phyloP scores from a whole-genome alignment of 37 sponge, comb jelly and placozoan genomes.

The Axinella damicornis region DNA sequence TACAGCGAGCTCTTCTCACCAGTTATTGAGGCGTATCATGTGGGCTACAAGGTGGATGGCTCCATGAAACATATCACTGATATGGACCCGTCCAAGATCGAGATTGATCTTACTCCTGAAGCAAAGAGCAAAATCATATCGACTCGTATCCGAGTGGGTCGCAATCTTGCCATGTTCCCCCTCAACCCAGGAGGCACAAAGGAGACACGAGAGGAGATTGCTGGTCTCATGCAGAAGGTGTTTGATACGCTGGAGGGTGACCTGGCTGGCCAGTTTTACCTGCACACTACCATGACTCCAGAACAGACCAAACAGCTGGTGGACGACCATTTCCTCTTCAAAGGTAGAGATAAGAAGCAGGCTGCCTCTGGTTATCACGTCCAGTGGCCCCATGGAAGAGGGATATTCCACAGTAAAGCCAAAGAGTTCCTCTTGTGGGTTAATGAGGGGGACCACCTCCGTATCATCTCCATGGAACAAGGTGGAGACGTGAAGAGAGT shows the following conservation, averaged over 20 bases:
- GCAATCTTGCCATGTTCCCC: conserved; percentile 67
- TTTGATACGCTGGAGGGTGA: conserved; percentile 55
- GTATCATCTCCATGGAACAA: conserved; percentile 77
- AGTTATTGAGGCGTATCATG: conserved; percentile 69
- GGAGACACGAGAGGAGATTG: conserved; percentile 48
- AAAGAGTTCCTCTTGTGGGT: conserved; percentile 75
- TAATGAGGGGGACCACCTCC: conserved; percentile 79
- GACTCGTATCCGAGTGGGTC: conserved; percentile 66
- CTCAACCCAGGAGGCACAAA: conserved; percentile 70
- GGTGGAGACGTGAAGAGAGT: conserved; percentile 57
- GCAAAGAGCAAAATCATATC: conserved; percentile 63
- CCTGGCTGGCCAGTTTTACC: conserved; percentile 62
- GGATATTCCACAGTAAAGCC: conserved; percentile 61
- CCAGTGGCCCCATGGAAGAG: conserved; percentile 79
- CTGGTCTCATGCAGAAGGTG: conserved; percentile 59
- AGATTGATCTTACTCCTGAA: conserved; percentile 15
- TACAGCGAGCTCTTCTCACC: conserved; percentile 57
- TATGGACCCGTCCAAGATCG: conserved; percentile 60
- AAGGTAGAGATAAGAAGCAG: conserved; percentile 64
- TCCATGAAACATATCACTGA: conserved; percentile 50
- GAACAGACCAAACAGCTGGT: conserved; percentile 67
- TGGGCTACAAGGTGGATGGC: conserved; percentile 60
- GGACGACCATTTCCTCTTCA: conserved; percentile 80
- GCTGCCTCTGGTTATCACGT: conserved; percentile 76
- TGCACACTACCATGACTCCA: conserved; percentile 60